Conservation (phyloP, 2,113 vertebrate genomes). For the Nestor notabilis region DNA sequence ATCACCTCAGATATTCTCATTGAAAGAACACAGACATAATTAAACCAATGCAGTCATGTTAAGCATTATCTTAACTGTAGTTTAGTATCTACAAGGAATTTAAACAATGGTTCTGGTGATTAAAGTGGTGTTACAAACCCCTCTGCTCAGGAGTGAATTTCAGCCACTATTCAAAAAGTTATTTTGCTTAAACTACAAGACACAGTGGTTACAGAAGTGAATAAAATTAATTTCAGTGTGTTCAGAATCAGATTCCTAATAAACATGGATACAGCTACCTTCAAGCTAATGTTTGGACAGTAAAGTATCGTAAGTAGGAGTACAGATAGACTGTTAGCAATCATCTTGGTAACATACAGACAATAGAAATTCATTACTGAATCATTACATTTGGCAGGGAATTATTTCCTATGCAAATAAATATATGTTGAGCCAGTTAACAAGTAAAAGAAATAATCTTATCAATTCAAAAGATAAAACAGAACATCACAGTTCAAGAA, state of each 20-base stretch:
- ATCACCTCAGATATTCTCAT: neutral
- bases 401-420: neutral
- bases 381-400: neutral
- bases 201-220: neutral
- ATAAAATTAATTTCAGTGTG: neutral
- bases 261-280: neutral
- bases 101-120: neutral
- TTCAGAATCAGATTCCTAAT: neutral
- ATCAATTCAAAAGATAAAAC: neutral
- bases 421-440: neutral
- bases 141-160: neutral
- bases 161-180: neutral
- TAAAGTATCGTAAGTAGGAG: accelerated
- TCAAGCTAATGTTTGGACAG: neutral
- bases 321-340: neutral
- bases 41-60: neutral
- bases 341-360: neutral
- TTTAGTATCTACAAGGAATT: neutral
- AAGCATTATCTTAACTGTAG: neutral
- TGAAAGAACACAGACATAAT: neutral
- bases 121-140: neutral
- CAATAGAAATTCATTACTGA: neutral
- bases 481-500: neutral
- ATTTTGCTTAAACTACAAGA: neutral
- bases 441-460: neutral